Base-by-base conservation (phyloP, 2,797 vertebrate species). In the Pampus argenteus region DNA sequence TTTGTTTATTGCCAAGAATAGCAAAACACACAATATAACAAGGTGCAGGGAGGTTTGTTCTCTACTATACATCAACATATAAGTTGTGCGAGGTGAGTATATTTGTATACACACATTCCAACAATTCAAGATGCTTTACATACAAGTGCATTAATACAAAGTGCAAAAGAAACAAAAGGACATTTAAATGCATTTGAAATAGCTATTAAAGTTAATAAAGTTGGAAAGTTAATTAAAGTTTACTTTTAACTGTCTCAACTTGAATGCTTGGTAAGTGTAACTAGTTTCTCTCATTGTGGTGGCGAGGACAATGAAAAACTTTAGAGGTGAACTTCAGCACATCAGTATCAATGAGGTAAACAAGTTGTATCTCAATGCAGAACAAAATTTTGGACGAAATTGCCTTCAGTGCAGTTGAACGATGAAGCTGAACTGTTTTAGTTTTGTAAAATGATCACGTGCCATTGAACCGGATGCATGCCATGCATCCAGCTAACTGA, bases 401-500 rank as follows among this genome's bases (percentile, higher is more conserved):
- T 25, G 2, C 14, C 36, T 17, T 25, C 23, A 55, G 20, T 28
- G 38, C 8, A 20, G 47, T 56, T 28, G 5, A 56, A 25, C 49
- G 22, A 40, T 11, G 0, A 11, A 69, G 15, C 51, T 22, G 18
- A 52, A 36, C 13, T 22, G 9, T 49, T 55, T 31, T 29, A 29
- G 10, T 6, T 22, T 58, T 69, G 60, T 14, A 20, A 65, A 76
- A 56, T 18, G 3, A 56, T 70, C 20, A 40, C 49, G 6, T 58
- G 68, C 23, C 28, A 42, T 76, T 66, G 26, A 59, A 61, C 17
- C 29, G 5, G 63, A 78, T 68, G 59, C 45, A 49, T 74, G 68
- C 72, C 70, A 78, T 74, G 48, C 66, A 68, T 71, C 26, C 51
- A 67, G 47, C 80, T 69, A 66, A 78, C 71, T 84, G 80, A 84